Conservation (phyloP, 2,113 vertebrate species). For the Euleptes europaea region DNA sequence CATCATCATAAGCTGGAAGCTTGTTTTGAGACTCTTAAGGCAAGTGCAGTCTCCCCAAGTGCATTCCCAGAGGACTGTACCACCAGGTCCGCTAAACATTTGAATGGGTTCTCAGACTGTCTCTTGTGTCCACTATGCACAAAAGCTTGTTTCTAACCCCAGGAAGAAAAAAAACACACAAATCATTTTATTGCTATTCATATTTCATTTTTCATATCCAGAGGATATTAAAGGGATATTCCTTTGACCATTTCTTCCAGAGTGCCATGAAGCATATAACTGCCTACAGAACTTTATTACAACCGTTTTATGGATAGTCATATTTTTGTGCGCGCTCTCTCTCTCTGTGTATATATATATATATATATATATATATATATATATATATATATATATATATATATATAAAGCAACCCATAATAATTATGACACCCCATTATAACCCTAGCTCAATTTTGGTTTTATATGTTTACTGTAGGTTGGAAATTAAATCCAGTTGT, state of each 20-base stretch:
- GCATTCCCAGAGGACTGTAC: background rate
- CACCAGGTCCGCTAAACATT: background rate
- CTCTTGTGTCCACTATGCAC: background rate
- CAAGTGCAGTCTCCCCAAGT: background rate
- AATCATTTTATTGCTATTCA: background rate
- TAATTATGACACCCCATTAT: slow-evolving; percentile 16
- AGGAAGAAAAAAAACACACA: background rate
- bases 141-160: background rate
- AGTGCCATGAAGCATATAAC: background rate
- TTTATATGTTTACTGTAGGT: slow-evolving; percentile 80
- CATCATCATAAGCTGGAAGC: no score
- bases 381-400: background rate
- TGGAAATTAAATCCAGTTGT: slow-evolving; percentile 99
- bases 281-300: background rate
- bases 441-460: slow-evolving; percentile 39
- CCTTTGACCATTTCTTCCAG: background rate
- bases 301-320: background rate
- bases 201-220: background rate
- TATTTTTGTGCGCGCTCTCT: background rate
- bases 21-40: background rate
- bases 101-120: background rate
- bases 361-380: background rate
- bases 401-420: background rate
- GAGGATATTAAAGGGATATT: background rate
- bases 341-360: no score